These are phyloP conservation scores for Melitaea athalia DNA, from an alignment of 2,888 invertebrate species.

Conservation along the genomic window DNA sequence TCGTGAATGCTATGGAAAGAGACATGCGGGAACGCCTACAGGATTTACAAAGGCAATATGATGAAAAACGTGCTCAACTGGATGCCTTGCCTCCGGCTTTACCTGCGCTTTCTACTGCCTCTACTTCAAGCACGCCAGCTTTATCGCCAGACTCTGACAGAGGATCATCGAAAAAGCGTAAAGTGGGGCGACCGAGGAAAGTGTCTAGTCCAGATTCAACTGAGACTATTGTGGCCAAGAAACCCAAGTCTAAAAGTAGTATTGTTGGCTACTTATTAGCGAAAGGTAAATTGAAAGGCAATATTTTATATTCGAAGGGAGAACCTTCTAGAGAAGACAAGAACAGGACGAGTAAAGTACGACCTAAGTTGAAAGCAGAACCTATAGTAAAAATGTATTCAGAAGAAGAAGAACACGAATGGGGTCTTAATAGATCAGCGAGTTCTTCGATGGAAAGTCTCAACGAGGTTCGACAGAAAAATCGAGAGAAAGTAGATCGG, in stretches of 20 bases:
- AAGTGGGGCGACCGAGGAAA: conserved; percentile 91
- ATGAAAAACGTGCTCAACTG: conserved; percentile 92
- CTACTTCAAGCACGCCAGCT: conserved; percentile 73
- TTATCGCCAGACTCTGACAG: conserved; percentile 75
- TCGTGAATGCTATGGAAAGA: conserved; percentile 88
- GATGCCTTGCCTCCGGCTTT: conserved; percentile 85
- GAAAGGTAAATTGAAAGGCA: conserved; percentile 83
- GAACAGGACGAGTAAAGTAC: conserved; percentile 82
- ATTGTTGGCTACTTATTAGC: conserved; percentile 86
- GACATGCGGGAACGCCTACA: conserved; percentile 91
- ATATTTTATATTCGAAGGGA: conserved; percentile 76
- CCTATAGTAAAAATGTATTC: conserved; percentile 84
- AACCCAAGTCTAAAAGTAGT: conserved; percentile 86
- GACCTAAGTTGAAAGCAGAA: conserved; percentile 88
- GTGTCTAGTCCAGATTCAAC: conserved; percentile 85
- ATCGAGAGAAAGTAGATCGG: conserved; percentile 75
- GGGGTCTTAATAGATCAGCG: conserved; percentile 73
- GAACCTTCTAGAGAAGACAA: conserved; percentile 78
- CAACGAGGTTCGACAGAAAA: conserved; percentile 77
- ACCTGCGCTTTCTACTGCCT: conserved; percentile 63
- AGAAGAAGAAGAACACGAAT: conserved; percentile 80
- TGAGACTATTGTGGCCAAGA: conserved; percentile 92
- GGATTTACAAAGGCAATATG: conserved; percentile 90
- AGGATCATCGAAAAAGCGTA: conserved; percentile 88
- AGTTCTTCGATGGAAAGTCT: conserved; percentile 80